Conservation (phyloP, 2,888 invertebrate genomes). For the Callosobruchus maculatus region DNA sequence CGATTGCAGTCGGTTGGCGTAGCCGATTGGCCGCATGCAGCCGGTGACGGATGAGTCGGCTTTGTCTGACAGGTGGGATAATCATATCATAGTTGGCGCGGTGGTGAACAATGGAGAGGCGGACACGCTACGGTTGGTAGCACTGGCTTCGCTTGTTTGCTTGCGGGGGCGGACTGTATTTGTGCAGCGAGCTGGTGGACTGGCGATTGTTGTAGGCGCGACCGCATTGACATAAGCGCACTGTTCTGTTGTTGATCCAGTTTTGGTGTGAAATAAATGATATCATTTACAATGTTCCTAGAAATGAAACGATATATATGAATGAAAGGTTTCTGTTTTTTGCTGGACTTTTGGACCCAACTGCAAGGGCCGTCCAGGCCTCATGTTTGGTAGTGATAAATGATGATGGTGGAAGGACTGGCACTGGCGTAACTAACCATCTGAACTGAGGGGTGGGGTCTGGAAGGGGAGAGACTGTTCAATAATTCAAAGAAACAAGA, state of each 20-base stretch:
- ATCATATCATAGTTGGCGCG: constrained; percentile 27
- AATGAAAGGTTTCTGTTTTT: no score
- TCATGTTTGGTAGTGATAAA: no score
- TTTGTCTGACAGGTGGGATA: constrained; percentile 45
- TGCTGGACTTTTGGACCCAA: no score
- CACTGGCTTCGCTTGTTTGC: neutral
- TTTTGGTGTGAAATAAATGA: no score
- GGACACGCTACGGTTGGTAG: constrained; percentile 17
- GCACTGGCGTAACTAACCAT: no score
- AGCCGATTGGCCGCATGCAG: constrained; percentile 27
- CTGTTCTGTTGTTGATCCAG: neutral
- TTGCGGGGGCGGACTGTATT: neutral
- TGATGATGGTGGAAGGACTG: no score
- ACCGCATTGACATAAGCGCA: neutral
- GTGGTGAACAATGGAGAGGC: constrained; percentile 42
- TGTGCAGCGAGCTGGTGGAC: neutral
- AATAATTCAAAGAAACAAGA: no score
- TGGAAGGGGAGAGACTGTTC: no score
- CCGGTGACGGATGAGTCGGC: constrained; percentile 10
- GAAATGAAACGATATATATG: no score
- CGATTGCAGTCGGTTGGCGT: constrained; percentile 27
- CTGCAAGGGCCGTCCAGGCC: no score
- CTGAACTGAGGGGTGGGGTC: no score
- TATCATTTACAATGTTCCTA: no score
- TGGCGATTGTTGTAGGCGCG: neutral